Percentiles rank a stretch among this genome's conserved stretches.
These are phyloP conservation scores for Emydocephalus ijimae DNA, from an alignment of 2,113 vertebrate genomes.

Conservation along the genomic window DNA sequence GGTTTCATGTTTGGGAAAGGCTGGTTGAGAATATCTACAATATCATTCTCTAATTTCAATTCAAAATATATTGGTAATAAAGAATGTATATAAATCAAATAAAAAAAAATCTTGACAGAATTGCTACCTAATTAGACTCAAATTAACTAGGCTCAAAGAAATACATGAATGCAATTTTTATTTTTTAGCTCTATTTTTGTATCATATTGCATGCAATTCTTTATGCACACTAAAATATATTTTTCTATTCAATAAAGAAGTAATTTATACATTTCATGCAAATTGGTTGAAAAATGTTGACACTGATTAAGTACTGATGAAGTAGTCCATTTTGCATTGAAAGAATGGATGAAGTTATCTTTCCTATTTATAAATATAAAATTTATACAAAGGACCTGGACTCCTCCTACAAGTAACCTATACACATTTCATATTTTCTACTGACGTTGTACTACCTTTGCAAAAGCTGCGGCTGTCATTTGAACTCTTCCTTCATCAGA, in stretches of 20 bases:
- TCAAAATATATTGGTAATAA: neutral
- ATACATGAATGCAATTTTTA: neutral
- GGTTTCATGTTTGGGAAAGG: neutral
- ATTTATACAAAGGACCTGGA: neutral
- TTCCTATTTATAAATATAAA: neutral
- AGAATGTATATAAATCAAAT: neutral
- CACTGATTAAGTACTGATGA: neutral
- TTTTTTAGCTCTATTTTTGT: neutral
- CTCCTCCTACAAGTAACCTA: neutral
- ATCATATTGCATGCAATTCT: neutral
- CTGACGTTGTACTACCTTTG: constrained; percentile 71
- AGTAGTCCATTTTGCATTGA: neutral
- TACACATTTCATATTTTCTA: neutral
- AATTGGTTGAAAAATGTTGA: neutral
- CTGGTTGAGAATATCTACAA: neutral
- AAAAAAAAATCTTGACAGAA: neutral
- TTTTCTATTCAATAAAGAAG: neutral
- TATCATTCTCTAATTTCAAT: neutral
- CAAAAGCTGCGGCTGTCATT: constrained; percentile 90
- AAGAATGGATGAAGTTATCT: neutral
- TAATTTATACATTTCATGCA: neutral
- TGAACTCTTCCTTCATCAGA: constrained; percentile 89
- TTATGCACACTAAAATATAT: neutral
- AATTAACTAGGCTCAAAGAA: neutral
- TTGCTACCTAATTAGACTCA: neutral